These are phyloP conservation scores for Parapsyche elsis DNA, from an alignment of 1,140 invertebrate species.

Conservation along the genomic window DNA sequence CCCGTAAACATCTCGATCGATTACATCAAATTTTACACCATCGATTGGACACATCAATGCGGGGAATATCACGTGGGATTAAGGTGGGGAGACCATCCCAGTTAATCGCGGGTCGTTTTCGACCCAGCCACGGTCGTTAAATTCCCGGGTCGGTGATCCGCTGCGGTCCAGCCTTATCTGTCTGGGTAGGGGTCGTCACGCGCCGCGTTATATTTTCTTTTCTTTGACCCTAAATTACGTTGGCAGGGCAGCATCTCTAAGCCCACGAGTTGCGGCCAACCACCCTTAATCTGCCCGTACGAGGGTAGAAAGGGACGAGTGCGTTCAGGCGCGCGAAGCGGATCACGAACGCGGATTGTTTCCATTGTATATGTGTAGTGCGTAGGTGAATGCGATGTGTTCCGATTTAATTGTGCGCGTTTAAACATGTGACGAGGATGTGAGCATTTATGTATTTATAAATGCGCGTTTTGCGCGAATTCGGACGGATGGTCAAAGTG, in stretches of 20 bases:
- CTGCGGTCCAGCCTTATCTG: background rate
- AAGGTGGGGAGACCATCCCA: background rate
- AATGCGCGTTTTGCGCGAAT: too few relatives aligned
- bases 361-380: background rate
- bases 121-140: background rate
- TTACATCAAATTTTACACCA: too few relatives aligned
- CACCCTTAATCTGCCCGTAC: background rate
- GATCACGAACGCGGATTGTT: conserved; percentile 5
- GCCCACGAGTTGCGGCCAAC: too few relatives aligned
- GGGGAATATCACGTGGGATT: too few relatives aligned
- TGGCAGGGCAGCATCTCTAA: background rate
- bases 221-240: conserved; percentile 5
- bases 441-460: too few relatives aligned
- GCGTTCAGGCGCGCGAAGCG: background rate
- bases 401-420: conserved; percentile 18
- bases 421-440: background rate
- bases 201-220: conserved; percentile 6
- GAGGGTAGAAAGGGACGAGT: background rate
- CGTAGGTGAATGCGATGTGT: background rate
- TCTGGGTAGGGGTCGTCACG: background rate
- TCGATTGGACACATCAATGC: too few relatives aligned
- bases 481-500: too few relatives aligned
- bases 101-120: background rate
- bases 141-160: background rate
- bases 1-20: too few relatives aligned